phyloP scores from a whole-genome alignment of 2,888 invertebrate genomes.

The Cantharis lateralis region DNA sequence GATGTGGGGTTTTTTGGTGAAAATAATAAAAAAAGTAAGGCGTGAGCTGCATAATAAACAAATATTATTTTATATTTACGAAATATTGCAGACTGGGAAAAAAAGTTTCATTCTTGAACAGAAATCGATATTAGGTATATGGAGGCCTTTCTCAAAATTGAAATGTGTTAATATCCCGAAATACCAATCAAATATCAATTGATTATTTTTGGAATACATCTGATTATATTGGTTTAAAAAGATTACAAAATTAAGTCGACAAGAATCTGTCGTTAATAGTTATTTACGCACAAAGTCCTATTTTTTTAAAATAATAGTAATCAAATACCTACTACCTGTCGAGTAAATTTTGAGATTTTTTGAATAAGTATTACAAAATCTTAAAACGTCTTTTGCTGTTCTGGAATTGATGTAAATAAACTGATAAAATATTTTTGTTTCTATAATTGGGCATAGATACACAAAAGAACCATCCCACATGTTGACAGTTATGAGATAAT shows the following conservation, averaged over 20 bases:
- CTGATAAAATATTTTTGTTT: background rate
- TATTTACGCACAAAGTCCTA: background rate
- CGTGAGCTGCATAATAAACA: no score
- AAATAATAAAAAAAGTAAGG: no score
- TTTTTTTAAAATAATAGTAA: background rate
- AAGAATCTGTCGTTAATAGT: background rate
- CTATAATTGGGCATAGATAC: background rate
- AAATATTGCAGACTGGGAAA: no score
- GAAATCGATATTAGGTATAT: no score
- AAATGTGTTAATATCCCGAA: no score
- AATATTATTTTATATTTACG: no score
- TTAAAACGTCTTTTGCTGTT: background rate
- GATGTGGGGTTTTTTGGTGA: no score
- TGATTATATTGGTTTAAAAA: no score
- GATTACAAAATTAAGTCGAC: no score
- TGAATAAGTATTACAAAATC: background rate
- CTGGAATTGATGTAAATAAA: background rate
- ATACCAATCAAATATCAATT: no score
- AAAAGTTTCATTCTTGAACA: no score
- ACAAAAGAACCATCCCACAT: background rate
- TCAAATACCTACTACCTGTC: background rate
- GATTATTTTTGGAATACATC: no score
- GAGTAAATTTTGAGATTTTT: background rate
- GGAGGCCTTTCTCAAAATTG: background rate
- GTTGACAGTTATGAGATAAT: background rate